A percentile compares a stretch with the other conserved stretches of the same genome.
phyloP scores from a whole-genome alignment of 2,888 invertebrate species.

The Pyrrhosoma nymphula region DNA sequence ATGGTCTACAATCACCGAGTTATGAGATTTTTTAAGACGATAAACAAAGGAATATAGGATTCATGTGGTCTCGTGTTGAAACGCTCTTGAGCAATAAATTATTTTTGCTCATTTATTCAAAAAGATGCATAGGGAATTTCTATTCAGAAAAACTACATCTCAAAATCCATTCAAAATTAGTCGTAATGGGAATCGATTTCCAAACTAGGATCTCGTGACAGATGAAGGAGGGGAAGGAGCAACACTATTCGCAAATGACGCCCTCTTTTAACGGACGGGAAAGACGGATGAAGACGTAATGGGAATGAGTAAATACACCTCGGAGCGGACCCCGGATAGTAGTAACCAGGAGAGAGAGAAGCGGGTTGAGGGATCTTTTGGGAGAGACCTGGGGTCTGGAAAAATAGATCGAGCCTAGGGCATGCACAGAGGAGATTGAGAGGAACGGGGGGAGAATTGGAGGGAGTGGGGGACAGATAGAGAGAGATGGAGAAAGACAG shows the following conservation, averaged over 20 bases:
- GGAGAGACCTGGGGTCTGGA: neutral
- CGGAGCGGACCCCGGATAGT: neutral
- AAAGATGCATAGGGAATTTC: no score
- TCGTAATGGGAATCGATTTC: no score
- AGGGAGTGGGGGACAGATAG: neutral
- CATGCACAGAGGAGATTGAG: neutral
- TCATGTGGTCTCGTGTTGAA: no score
- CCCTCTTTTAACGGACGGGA: neutral
- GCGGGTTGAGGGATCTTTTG: neutral
- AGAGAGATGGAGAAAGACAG: neutral
- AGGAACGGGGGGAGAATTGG: neutral
- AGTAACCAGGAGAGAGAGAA: neutral
- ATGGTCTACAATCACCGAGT: no score
- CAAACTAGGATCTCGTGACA: no score
- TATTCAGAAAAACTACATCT: no score
- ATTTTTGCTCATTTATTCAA: no score
- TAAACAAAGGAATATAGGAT: no score
- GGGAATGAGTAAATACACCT: neutral
- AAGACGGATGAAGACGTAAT: neutral
- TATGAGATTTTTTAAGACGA: no score
- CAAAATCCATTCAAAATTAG: no score
- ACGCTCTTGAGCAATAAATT: no score
- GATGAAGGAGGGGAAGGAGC: neutral
- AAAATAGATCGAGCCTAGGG: neutral
- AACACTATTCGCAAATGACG: neutral